Evolutionary conservation across 2,113 vertebrate genomes (phyloP), one percentile per base, ranked within the genome.

Genomic region (Gnathonemus echidnorhynchus): DNA sequence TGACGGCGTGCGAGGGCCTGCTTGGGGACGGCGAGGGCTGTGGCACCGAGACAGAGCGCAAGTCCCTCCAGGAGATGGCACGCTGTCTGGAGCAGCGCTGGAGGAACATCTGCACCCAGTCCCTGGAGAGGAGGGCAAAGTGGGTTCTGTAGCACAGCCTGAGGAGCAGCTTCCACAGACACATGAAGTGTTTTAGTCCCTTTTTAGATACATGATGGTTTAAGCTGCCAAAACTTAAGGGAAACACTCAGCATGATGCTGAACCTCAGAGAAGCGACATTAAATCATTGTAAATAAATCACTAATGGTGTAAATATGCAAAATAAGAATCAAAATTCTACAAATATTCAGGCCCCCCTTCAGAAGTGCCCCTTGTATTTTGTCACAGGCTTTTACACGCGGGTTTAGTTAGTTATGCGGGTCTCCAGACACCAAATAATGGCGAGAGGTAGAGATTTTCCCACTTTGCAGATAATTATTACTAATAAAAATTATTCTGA

Each of bases 61-160:
- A 97, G 94, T 98, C 97, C 70, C 95, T 99, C 92, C 97, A 97
- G 94, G 97, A 98, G 93, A 98, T 97, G 46, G 98, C 96, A 83
- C 94, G 95, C 88, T 98, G 98, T 94, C 94, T 99, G 94, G 97
- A 99, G 94, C 96, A 97, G 88, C 97, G 98, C 93, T 99, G 98
- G 98, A 97, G 97, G 93, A 97, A 97, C 92, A 98, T 99, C 90
- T 98, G 98, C 21, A 94, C 98, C 93, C 95, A 98, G 97, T 98
- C 98, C 1, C 96, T 98, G 95, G 98, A 99, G 91, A 95, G 98
- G 90, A 95, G 97, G 83, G 96, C 98, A 93, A 97, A 97, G 98
- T 99, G 93, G 93, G 95, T 10, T n/a, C 88, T 46, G 35, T n/a
- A 15, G 39, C 83, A 3, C 46, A 85, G 13, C 45, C 45, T 24